Evolutionary conservation across 2,888 invertebrate genomes (phyloP), one percentile per base, ranked within the genome.

Genomic region (Clostera curtula): DNA sequence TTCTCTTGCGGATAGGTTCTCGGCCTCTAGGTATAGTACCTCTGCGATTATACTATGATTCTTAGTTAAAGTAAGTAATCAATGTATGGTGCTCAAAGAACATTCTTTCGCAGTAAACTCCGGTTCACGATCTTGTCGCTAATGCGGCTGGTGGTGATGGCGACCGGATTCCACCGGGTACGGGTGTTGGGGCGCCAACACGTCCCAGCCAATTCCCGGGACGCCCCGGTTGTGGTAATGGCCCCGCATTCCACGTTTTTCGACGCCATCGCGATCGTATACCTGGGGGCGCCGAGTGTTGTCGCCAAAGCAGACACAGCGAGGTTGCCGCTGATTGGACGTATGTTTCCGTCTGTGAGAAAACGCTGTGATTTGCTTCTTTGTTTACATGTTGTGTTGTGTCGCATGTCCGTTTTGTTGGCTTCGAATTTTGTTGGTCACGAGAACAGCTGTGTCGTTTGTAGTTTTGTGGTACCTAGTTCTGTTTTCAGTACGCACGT

Each of bases 191-290:
- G 97, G 26, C 85, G 85, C 43, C 66, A 72, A 45, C 72, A 79
- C 52, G 40, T 71, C 66, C 85, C 64, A 61, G 64, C 72, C 5
- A 61, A 61, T 44, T 72, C 60, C 8, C 49, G 92, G 11, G 92
- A 93, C 43, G 96, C 96, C 3, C 94, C 96, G 1, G 89, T 97
- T 43, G 79, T 96, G 40, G 91, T 91, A 30, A 87, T 94, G 37
- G 96, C 95, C 3, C 97, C 97, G 2, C 97, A 97, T 70, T 96
- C 96, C 18, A 90, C 93, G 32, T 96, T 92, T 88, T 91, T 94
- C 77, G 97, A 97, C 76, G 91, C 93, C 34, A 87, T 96, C 40
- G 88, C 93, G 49, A 92, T 95, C 55, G 90, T 94, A 33, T 88
- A 89, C 59, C 87, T 93, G 44, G 91, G 91, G n/a, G 93, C 93